phyloP scores from a whole-genome alignment of 2,113 vertebrate genomes.

The Sisor rabdophorus region DNA sequence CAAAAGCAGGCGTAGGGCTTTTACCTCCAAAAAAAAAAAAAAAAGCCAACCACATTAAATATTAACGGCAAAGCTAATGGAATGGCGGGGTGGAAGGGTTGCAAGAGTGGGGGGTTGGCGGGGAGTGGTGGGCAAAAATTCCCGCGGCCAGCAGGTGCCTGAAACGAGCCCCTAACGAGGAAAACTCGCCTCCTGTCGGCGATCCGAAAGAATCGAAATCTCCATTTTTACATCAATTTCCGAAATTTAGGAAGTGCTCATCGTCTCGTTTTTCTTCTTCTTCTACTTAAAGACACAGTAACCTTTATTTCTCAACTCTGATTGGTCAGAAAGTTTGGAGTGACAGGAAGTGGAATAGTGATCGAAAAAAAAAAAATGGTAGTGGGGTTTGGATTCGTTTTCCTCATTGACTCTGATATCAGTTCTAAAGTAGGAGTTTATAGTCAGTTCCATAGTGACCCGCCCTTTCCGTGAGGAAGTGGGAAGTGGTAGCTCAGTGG shows the following conservation, averaged over 20 bases:
- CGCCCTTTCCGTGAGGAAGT: too few relatives aligned
- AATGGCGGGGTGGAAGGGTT: not conserved
- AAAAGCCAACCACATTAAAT: conserved; percentile 40
- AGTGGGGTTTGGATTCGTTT: too few relatives aligned
- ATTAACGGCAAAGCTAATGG: conserved; percentile 44
- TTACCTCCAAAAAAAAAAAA: conserved; percentile 35
- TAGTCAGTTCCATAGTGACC: too few relatives aligned
- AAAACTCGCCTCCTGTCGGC: not conserved
- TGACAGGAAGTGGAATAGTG: too few relatives aligned
- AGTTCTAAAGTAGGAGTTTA: too few relatives aligned
- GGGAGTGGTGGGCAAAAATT: not conserved
- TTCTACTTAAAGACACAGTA: not conserved
- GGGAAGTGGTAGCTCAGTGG: too few relatives aligned
- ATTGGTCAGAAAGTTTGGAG: not conserved
- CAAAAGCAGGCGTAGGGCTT: conserved; percentile 35
- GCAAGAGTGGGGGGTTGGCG: too few relatives aligned
- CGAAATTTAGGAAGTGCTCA: too few relatives aligned
- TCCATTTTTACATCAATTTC: too few relatives aligned
- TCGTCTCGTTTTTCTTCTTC: not conserved
- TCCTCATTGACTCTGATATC: too few relatives aligned
- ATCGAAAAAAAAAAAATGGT: too few relatives aligned
- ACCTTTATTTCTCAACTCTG: not conserved
- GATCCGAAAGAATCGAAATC: not conserved
- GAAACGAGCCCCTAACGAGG: not conserved
- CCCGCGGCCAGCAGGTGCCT: conserved; percentile 38